Percentiles rank a stretch among this genome's conserved stretches.
Conservation (phyloP, 2,113 vertebrate genomes). For the Microtus oregoni region DNA sequence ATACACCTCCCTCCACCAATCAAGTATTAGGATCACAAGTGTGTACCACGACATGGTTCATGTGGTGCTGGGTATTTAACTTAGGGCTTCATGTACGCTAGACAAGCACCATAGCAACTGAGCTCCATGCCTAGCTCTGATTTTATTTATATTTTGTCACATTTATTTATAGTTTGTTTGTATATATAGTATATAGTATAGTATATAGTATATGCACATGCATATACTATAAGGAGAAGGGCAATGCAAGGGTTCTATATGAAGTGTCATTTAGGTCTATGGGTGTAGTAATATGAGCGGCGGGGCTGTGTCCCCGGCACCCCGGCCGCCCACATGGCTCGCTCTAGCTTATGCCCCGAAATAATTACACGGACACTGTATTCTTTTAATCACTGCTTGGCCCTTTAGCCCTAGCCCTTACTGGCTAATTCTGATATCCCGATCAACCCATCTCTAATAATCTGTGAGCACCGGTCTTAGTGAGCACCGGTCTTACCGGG, state of each 20-base stretch:
- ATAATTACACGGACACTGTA: no score
- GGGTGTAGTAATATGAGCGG: no score
- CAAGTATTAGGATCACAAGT: background rate
- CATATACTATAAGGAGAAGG: background rate
- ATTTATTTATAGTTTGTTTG: background rate
- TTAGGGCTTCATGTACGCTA: background rate
- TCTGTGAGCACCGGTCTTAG: no score
- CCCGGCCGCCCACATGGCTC: no score
- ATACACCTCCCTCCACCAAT: background rate
- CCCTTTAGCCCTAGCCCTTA: no score
- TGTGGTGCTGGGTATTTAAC: background rate
- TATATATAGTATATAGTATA: no score
- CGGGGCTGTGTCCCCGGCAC: no score
- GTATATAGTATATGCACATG: background rate
- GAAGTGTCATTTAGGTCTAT: background rate
- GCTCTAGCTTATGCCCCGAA: no score
- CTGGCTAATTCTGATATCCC: no score
- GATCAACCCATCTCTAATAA: no score
- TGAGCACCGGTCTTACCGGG: no score
- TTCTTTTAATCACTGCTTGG: no score
- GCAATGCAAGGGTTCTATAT: background rate
- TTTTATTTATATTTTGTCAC: background rate
- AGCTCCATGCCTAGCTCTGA: background rate
- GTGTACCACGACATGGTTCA: background rate
- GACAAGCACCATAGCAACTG: background rate